Evolutionary conservation across 2,797 vertebrate species (phyloP).

Genomic region (Phyllotis vaccarum): DNA sequence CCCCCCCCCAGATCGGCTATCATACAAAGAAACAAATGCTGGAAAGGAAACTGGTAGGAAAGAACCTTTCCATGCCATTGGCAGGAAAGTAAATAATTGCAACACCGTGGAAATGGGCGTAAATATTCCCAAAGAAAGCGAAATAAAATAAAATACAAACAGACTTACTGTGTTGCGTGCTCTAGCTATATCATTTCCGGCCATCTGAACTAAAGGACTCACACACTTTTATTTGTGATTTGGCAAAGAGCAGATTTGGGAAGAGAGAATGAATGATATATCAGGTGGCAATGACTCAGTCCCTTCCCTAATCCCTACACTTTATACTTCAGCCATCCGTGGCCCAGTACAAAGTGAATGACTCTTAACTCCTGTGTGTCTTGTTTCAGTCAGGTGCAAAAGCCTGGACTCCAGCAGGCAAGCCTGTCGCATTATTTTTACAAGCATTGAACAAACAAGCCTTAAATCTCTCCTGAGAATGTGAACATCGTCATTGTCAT

Average conservation of each 20-base stretch:
- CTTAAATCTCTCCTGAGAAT: conserved; percentile 59
- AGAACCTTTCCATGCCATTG: too few species aligned
- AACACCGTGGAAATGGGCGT: not conserved
- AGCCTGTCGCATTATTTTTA: conserved; percentile 44
- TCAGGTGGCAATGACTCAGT: not conserved
- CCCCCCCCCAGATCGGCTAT: not conserved
- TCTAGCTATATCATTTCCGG: not conserved
- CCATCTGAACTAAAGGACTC: not conserved
- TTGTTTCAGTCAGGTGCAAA: conserved; percentile 13
- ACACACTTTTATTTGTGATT: conserved; percentile 30
- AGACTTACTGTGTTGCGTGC: too few species aligned
- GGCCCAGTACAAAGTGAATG: not conserved
- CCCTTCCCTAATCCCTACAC: not conserved
- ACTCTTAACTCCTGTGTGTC: not conserved
- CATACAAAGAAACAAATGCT: not conserved
- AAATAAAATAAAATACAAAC: not conserved
- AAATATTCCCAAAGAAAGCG: not conserved
- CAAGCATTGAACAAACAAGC: conserved; percentile 32
- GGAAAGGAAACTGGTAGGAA: too few species aligned
- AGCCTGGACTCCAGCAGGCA: not conserved
- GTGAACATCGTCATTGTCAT: not conserved
- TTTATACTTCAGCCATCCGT: rapidly evolving
- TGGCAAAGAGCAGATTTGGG: conserved; percentile 27
- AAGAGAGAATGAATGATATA: not conserved
- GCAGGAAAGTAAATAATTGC: not conserved